phyloP scores from a whole-genome alignment of 2,888 invertebrate genomes.

The Drosophila merina region DNA sequence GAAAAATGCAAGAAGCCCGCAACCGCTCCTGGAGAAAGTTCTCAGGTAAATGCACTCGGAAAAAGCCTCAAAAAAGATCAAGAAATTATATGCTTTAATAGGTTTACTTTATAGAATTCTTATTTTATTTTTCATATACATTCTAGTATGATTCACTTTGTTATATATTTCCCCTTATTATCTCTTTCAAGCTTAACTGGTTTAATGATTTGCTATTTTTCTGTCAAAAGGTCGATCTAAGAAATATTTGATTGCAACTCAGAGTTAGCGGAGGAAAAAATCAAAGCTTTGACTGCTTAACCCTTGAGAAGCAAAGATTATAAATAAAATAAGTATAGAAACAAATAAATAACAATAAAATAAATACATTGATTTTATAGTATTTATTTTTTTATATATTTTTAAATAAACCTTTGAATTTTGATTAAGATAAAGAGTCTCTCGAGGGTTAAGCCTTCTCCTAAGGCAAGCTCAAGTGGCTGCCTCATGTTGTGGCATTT shows the following conservation, averaged over 20 bases:
- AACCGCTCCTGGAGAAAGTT: conserved; percentile 61
- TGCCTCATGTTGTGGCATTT: conserved; percentile 66
- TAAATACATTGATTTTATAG: neutral
- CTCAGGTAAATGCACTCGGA: conserved; percentile 16
- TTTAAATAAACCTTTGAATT: neutral
- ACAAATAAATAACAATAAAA: neutral
- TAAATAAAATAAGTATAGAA: neutral
- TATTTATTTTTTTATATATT: neutral
- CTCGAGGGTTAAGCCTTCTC: conserved; percentile 10
- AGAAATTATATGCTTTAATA: neutral
- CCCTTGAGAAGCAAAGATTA: neutral
- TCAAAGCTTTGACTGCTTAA: conserved; percentile 29
- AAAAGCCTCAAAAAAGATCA: neutral
- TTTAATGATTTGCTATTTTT: conserved; percentile 23
- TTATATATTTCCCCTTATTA: neutral
- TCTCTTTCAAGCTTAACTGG: conserved; percentile 5
- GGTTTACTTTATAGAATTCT: neutral
- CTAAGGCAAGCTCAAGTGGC: conserved; percentile 10
- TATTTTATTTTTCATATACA: neutral
- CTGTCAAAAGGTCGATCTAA: conserved; percentile 39
- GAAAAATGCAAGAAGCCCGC: conserved; percentile 44
- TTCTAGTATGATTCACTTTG: neutral
- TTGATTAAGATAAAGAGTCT: too few relatives aligned
- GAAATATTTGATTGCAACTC: conserved; percentile 16
- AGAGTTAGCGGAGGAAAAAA: conserved; percentile 8